Base-by-base conservation (phyloP, 2,888 invertebrate genomes). In the Chelonus formosanus region DNA sequence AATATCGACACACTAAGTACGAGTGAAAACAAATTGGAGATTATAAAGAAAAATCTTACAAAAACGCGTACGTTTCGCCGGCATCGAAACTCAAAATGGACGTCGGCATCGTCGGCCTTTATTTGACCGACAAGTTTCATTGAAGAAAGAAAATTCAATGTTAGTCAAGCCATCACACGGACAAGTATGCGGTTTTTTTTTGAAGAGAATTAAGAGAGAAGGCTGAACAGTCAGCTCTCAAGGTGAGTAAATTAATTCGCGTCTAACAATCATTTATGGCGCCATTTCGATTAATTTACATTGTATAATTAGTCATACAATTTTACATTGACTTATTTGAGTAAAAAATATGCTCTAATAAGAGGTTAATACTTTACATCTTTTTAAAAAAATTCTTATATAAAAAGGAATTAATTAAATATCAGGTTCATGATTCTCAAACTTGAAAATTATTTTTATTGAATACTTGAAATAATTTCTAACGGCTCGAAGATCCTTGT, bases 241-340 rank as follows among this genome's bases (percentile, higher is more conserved):
- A 55, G 59, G 65, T 65, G 60, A 65, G 65, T 65, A 52, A 34
- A 61, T 47, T 10, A 35, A 60, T 48, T 52, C 43, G 34, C 40
- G 8, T 53, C 7, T 50, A 5, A 20, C 32, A 58, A 52, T 54
- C 40, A 10, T n/a, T 45, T 36, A 54, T 10, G 36, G 31, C 45
- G 55, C 48, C n/a, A 65, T 65, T 59, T 10, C n/a, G 5, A 65
- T 65, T 65, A 59, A 64, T 64, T 52, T 59, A 35, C 53, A 58
- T 58, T 35, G 53, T 52, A 34, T 55, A 44, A 52, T 63, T 57
- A 63, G 57, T 63, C 63, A 63, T 47, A 57, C 63, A 63, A 48
- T 35, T 57, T 43, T 43, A 44, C 44, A 34, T 31, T 6, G 7
- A 32, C 34, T 60, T 43, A 8, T 56, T 55, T 55, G 36, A 8